Base-by-base conservation (phyloP, 1,140 invertebrate genomes). In the Druon quercuslanigerum region DNA sequence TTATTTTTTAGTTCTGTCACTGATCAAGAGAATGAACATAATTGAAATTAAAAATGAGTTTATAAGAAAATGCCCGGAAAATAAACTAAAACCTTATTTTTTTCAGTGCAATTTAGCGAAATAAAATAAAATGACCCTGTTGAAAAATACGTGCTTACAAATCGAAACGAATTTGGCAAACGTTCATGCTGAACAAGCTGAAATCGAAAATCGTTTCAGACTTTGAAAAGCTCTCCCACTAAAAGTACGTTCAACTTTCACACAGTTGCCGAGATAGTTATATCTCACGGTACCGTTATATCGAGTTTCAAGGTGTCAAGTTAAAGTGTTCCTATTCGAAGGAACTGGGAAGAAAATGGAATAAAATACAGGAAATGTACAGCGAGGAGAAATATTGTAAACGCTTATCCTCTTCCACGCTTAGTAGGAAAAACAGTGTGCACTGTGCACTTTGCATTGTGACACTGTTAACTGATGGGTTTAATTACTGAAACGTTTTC, bases 401-500 rank as follows among this genome's bases (percentile, higher is more conserved):
- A 72, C 66, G 50, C 73, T 50, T 73, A 60, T 51, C 71, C 72
- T 75, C 54, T 19, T 74, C 33, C 33, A 71, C 82, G 71, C 52
- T 50, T 57, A n/a, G 20, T 5, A 60, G 11, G 20, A 4, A 66
- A 66, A 13, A 14, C 20, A 33, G 20, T 66, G 14, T 16, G 19
- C 77, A 56, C 20, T 71, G 33, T 16, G 19, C 77, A 56, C 20
- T 71, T 51, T 50, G 66, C 66, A 51, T 73, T 73, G 25, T 73
- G 84, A 79, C 83, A 66, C 74, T 73, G 78, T 74, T 60, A 82
- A 83, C 84, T 79, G 82, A 87, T 86, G 79, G 78, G 78, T 84
- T 85, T 86, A 87, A 87, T 87, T 87, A 85, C 78, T 73, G 50
- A n/a, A 78, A 71, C 77, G 73, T 84, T 84, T 82, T 74, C 77